Evolutionary conservation across 2,888 invertebrate species (phyloP).

Genomic region (Exocentrus adspersus): DNA sequence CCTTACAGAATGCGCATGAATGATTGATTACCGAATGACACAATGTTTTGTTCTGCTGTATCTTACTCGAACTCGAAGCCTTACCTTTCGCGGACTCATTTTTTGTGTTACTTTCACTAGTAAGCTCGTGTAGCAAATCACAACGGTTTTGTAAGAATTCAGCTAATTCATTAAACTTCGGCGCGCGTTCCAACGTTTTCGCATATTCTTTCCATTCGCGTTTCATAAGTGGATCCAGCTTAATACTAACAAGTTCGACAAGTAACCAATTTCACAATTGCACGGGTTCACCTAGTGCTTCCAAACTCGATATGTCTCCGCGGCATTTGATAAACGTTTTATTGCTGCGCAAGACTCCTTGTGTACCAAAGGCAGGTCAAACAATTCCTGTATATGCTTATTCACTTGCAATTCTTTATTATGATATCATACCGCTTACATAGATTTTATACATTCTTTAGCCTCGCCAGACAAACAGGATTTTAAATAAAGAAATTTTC

Average conservation of each 20-base stretch:
- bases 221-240: neutral
- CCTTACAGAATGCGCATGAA: no score
- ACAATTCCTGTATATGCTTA: constrained; percentile 36
- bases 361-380: neutral
- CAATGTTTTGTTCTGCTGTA: no score
- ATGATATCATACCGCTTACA: no score
- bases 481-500: constrained; percentile 11
- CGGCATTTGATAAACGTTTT: neutral
- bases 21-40: no score
- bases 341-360: neutral
- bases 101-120: neutral
- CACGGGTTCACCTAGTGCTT: neutral
- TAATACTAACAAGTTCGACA: neutral
- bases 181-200: neutral
- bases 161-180: neutral
- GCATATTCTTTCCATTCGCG: constrained; percentile 2
- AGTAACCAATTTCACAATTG: constrained; percentile 6
- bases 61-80: no score
- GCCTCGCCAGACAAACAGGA: neutral
- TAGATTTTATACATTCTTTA: neutral
- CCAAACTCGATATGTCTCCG: no score
- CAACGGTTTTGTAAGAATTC: neutral
- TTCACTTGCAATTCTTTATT: constrained; percentile 37
- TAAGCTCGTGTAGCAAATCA: neutral
- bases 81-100: no score